Conservation (phyloP, 2,113 vertebrate species). For the Illadopsis cleaveri region DNA sequence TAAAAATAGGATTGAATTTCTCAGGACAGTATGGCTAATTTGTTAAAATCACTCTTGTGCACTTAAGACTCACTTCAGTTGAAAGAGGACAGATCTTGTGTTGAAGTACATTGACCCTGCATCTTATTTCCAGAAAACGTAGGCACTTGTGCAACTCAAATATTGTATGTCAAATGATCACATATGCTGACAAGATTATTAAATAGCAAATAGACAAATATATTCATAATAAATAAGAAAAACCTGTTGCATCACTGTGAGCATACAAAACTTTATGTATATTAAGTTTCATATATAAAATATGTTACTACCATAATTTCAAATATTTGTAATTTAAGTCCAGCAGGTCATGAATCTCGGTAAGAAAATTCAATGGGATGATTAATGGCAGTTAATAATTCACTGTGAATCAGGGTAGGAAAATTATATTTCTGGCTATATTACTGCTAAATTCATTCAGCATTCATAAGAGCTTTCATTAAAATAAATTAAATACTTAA, state of each 20-base stretch:
- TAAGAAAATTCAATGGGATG: neutral
- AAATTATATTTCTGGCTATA: neutral
- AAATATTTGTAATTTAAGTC: neutral
- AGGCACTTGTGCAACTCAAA: neutral
- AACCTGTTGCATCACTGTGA: neutral
- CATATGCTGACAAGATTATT: neutral
- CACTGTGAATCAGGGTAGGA: neutral
- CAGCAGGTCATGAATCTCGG: neutral
- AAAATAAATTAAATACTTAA: neutral
- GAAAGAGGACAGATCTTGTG: neutral
- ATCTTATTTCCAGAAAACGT: neutral
- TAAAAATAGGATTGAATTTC: neutral
- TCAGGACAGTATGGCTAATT: neutral
- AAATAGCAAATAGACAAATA: neutral
- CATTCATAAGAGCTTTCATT: neutral
- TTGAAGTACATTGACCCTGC: neutral
- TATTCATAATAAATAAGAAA: neutral
- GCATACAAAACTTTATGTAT: neutral
- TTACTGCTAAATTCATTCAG: neutral
- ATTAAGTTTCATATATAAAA: neutral
- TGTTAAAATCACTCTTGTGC: neutral
- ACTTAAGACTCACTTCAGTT: neutral
- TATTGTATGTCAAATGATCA: neutral
- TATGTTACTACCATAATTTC: neutral
- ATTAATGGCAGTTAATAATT: neutral